phyloP scores from a whole-genome alignment of 1,140 invertebrate genomes.

The Odontomachus brunneus region DNA sequence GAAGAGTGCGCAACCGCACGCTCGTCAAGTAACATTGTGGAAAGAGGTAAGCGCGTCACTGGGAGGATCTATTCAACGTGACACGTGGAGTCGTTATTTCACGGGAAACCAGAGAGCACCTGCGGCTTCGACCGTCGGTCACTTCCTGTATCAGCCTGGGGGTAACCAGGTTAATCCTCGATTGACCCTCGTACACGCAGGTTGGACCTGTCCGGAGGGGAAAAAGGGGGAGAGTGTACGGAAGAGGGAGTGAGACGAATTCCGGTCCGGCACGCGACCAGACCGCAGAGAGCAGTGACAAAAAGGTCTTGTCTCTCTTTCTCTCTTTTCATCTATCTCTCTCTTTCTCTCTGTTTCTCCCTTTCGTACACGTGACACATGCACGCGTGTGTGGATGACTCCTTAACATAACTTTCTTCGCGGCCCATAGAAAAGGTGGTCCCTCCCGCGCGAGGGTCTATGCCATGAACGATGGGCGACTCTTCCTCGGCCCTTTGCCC shows the following conservation, averaged over 20 bases:
- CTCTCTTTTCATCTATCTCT: constrained; percentile 19
- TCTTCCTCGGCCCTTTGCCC: constrained; percentile 58
- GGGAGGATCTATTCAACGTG: background rate
- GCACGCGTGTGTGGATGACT: constrained; percentile 59
- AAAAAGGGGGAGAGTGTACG: constrained; percentile 24
- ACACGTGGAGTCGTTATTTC: constrained; percentile 53
- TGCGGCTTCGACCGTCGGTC: constrained; percentile 61
- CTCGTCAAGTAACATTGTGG: background rate
- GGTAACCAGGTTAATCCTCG: constrained; percentile 81
- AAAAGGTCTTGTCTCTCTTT: constrained; percentile 74
- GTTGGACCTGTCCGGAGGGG: constrained; percentile 67
- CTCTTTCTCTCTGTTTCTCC: constrained; percentile 1
- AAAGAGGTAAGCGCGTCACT: background rate
- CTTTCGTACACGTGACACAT: constrained; percentile 57
- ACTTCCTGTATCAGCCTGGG: constrained; percentile 70
- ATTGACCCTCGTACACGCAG: constrained; percentile 77
- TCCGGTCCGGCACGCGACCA: constrained; percentile 81
- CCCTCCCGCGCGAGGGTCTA: constrained; percentile 41
- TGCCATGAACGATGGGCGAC: constrained; percentile 55
- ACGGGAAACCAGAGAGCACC: constrained; percentile 69
- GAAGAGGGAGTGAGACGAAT: constrained; percentile 68
- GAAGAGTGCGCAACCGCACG: background rate
- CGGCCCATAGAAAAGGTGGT: background rate
- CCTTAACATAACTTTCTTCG: constrained; percentile 72
- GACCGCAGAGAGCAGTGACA: constrained; percentile 74